Evolutionary conservation across 2,888 invertebrate genomes (phyloP), one percentile per base, ranked within the genome.

Genomic region (Meteorus colon): DNA sequence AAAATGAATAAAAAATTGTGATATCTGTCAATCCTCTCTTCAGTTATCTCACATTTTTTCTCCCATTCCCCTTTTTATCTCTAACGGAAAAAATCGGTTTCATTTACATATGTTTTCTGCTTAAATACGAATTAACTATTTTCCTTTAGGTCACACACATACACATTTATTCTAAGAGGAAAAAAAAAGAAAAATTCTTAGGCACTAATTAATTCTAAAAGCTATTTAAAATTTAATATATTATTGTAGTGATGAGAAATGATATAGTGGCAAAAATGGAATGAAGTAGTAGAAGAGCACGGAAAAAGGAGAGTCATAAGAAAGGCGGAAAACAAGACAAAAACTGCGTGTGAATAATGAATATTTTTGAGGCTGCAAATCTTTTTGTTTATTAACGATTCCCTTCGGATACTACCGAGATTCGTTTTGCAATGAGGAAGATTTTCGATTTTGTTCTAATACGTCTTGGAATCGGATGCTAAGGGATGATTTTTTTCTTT

Each of bases 181-280:
- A 27, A 19, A 48, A 24, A n/a, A 78, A 75, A 68, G 74, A 79
- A 81, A 81, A 77, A 60, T 75, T 81, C 78, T 77, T 78, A 77
- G 74, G 77, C 79, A 80, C 75, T 81, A 81, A 79, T 80, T 79
- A 78, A 82, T 80, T 79, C 73, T 79, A 78, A 81, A 82, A 76
- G 79, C 79, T 82, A 80, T 80, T 79, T 80, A 81, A 81, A 81
- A 81, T 80, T 81, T 79, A 79, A 82, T 79, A 81, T 82, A 82
- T 80, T 72, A 76, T 60, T 80, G 80, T 82, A 81, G 81, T 73
- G 77, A 78, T 79, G 79, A 81, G 79, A 81, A 81, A 78, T 81
- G 80, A 75, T 78, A 77, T 73, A 74, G 70, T 73, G 76, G 74
- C 65, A 16, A 37, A 51, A 45, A 24, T 55, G 48, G 65, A 48